Percentiles rank a stretch among this genome's conserved stretches.
Evolutionary conservation across 2,797 vertebrate genomes (phyloP).

Genomic region (Bryconaethiops microstoma): DNA sequence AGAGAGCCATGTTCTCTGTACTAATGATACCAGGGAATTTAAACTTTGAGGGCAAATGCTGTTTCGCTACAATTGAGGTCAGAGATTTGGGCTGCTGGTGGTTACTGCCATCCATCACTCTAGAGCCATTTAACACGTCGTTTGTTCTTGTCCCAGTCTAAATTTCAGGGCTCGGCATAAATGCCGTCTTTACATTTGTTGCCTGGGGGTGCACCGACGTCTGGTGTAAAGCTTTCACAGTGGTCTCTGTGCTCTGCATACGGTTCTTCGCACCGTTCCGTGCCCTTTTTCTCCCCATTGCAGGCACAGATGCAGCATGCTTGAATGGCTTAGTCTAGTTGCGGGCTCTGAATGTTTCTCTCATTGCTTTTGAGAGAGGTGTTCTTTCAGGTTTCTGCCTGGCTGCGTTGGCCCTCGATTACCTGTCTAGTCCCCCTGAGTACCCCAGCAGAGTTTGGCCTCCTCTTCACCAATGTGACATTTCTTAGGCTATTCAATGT

Average conservation of each 20-base stretch:
- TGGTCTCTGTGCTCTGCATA: not conserved
- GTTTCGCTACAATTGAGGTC: slow-evolving; percentile 57
- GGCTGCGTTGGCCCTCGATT: slow-evolving; percentile 50
- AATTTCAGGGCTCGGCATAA: not conserved
- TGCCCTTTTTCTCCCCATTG: slow-evolving; percentile 25
- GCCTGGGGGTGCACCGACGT: slow-evolving; percentile 18
- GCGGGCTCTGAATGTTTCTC: slow-evolving; percentile 43
- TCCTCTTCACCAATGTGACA: slow-evolving; percentile 45
- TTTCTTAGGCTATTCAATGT: slow-evolving; percentile 56
- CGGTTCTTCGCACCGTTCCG: not conserved
- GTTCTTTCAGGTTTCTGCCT: slow-evolving; percentile 44
- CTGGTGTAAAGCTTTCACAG: slow-evolving; percentile 22
- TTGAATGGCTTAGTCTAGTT: slow-evolving; percentile 39
- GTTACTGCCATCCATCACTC: slow-evolving; percentile 57
- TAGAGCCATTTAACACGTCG: slow-evolving; percentile 1
- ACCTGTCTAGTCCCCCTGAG: slow-evolving; percentile 49
- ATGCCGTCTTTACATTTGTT: slow-evolving; percentile 26
- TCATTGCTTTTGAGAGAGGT: slow-evolving; percentile 42
- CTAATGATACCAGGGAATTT: slow-evolving; percentile 17
- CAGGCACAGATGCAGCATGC: slow-evolving; percentile 11
- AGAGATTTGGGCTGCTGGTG: slow-evolving; percentile 46
- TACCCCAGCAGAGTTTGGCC: slow-evolving; percentile 30
- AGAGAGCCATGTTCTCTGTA: slow-evolving; percentile 7
- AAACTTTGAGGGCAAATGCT: slow-evolving; percentile 20
- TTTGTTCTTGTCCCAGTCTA: not conserved